Evolutionary conservation across 2,888 invertebrate genomes (phyloP), one percentile per base, ranked within the genome.

Genomic region (Buathra laborator): DNA sequence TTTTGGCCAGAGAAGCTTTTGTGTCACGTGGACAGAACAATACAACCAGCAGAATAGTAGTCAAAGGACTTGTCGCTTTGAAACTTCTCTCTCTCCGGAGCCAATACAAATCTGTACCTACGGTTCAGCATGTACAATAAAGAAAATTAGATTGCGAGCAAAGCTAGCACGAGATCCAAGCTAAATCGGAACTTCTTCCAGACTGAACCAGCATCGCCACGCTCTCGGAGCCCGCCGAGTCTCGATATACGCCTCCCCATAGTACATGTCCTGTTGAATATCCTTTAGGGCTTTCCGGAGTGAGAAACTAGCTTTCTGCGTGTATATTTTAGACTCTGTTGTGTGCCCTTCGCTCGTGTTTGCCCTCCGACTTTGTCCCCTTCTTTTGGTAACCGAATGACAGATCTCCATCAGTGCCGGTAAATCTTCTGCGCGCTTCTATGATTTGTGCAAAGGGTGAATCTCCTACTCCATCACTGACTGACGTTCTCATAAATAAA

Each of bases 401-500:
- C 29, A 29, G 59, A 59, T 59, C 24, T 19, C 14, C 59, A 29
- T 59, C n/a, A 29, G 59, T 32, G 14, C 6, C 0, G 29, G 29
- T 32, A 14, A 4, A 59, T 59, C 29, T 59, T 59, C n/a, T 6
- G 12, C 32, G 14, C 59, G 59, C 14, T 59, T 24, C 29, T 4
- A 59, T 32, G 12, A 59, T 29, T 12, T 12, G 2, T 29, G 29
- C 59, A 59, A 59, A 29, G 32, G 59, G 14, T 32, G 29, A n/a
- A 59, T 59, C 37, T 37, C 59, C 59, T n/a, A 32, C 32, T 59
- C 32, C 59, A 59, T 59, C 59, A 59, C 32, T 24, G n/a, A 59
- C 32, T 29, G 59, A 59, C 29, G 24, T 6, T 24, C 59, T 7
- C n/a, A 6, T 5, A 32, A 59, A 32, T 59, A 14, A 32, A 32